Percentiles rank a stretch among this genome's conserved stretches.
These are phyloP conservation scores for Lutraria rhynchaena DNA, from an alignment of 1,140 invertebrate species.

Conservation along the genomic window DNA sequence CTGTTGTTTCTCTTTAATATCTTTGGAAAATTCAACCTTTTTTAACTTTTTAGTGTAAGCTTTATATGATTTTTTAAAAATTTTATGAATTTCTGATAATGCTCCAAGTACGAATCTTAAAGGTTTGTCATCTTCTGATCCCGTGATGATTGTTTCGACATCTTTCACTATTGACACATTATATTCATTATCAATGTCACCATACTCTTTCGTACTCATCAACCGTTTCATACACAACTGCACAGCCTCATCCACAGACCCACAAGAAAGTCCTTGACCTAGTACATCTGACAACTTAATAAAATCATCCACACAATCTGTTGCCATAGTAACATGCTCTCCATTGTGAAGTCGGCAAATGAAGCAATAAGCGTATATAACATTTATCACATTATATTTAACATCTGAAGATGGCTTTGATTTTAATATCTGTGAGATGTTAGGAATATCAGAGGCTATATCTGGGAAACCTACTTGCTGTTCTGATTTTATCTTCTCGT, in stretches of 20 bases:
- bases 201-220: neutral
- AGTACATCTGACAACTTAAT: slow-evolving; percentile 8
- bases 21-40: neutral
- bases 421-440: slow-evolving; percentile 38
- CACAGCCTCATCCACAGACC: slow-evolving; percentile 43
- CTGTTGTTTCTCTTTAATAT: neutral
- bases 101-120: slow-evolving; percentile 26
- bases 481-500: neutral
- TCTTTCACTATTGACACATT: slow-evolving; percentile 48
- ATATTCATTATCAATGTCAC: slow-evolving; percentile 9
- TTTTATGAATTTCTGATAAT: slow-evolving; percentile 43
- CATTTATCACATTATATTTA: slow-evolving; percentile 59
- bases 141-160: slow-evolving; percentile 27
- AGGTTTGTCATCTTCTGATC: neutral
- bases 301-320: slow-evolving; percentile 52
- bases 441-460: slow-evolving; percentile 9
- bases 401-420: slow-evolving; percentile 56
- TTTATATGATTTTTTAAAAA: slow-evolving; percentile 48
- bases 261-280: slow-evolving; percentile 7
- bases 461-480: neutral
- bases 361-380: slow-evolving; percentile 57
- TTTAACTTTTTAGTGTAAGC: slow-evolving; percentile 14
- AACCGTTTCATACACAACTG: slow-evolving; percentile 41
- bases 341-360: slow-evolving; percentile 61
- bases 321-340: slow-evolving; percentile 44